Base-by-base conservation (phyloP, 2,888 invertebrate species). In the Dryobota labecula region DNA sequence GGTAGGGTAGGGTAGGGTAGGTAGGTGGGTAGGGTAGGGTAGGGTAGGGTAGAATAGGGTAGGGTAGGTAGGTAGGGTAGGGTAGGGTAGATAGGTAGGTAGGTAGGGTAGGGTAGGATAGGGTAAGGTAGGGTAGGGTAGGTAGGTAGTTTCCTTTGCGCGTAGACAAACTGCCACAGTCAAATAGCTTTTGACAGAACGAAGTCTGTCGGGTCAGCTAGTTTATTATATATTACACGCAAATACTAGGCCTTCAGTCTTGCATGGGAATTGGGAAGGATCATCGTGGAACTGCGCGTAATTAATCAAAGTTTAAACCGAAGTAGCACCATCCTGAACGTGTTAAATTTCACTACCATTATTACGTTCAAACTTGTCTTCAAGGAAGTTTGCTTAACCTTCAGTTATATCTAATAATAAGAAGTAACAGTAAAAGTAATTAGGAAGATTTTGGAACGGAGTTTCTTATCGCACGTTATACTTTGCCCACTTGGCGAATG, bases 231-330 rank as follows among this genome's bases (percentile, higher is more conserved):
- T n/a, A n/a, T 45, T 45, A 64, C 8, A 43, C 38, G 45, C 45
- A 74, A 75, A 75, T 71, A 24, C 43, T 20, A 47, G n/a, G 43
- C n/a, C 2, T 36, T 61, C 41, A 20, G 36, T 38, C 18, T 73
- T 72, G 36, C 18, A 36, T 36, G n/a, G 15, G 13, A n/a, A 54
- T 27, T 15, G 15, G 6, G 24, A 47, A 15, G 30, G 20, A 24
- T 38, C 15, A n/a, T 30, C 45, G 18, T 9, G 36, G 36, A 20
- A 15, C 30, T 24, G 7, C 24, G 76, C 53, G 30, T 53, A 71
- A 24, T 45, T 75, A 75, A 53, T 53, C 53, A 27, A n/a, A 51
- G 43, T 53, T 53, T 53, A 45, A 51, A 20, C 27, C 9, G 15
- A 73, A 18, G n/a, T 51, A 15, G 45, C n/a, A 30, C 27, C n/a